Evolutionary conservation across 2,888 invertebrate genomes (phyloP).

Genomic region (Eueremaeus valkanovi): DNA sequence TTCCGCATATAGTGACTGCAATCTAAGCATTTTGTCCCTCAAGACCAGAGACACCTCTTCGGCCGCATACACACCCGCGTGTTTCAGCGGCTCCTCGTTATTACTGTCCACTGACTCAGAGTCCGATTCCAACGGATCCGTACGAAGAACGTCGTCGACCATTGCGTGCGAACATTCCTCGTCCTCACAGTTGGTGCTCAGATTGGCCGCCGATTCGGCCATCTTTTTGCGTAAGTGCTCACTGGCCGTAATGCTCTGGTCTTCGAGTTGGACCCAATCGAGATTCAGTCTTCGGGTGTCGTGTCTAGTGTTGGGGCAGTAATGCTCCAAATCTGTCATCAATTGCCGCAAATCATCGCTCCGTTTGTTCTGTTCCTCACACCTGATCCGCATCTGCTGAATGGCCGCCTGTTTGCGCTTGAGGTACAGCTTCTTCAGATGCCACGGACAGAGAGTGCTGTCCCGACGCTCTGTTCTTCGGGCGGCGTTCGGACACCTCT

Average conservation of each 20-base stretch:
- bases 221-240: constrained; percentile 39
- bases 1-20: constrained; percentile 75
- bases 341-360: constrained; percentile 13
- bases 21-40: constrained; percentile 66
- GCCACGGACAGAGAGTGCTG: constrained; percentile 41
- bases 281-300: constrained; percentile 22
- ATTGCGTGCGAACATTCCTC: constrained; percentile 35
- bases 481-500: constrained; percentile 72
- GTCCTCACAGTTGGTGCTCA: constrained; percentile 27
- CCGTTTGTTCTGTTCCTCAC: constrained; percentile 1
- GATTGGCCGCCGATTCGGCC: constrained; percentile 33
- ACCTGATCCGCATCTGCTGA: constrained; percentile 19
- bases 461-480: constrained; percentile 60
- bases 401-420: constrained; percentile 34
- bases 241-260: constrained; percentile 40
- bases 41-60: constrained; percentile 78
- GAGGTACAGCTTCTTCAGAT: constrained; percentile 40
- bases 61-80: constrained; percentile 80
- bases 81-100: constrained; percentile 69
- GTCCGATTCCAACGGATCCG: constrained; percentile 60
- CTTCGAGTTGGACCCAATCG: constrained; percentile 42
- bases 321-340: constrained; percentile 40
- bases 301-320: constrained; percentile 38
- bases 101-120: constrained; percentile 72
- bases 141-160: constrained; percentile 37